phyloP scores from a whole-genome alignment of 2,888 invertebrate species.

The Calameuta idolon region DNA sequence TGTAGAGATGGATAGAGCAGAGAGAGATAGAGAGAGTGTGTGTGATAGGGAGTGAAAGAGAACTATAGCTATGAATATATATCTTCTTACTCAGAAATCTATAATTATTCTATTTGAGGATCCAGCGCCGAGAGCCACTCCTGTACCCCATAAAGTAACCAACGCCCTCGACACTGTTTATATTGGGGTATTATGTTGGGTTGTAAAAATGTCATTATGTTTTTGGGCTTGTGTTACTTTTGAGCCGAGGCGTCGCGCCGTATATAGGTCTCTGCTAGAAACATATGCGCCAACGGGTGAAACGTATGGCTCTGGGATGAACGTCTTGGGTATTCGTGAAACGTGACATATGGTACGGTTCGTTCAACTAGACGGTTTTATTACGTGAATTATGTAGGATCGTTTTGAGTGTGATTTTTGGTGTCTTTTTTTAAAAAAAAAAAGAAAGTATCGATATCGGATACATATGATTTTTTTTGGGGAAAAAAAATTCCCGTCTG shows the following conservation, averaged over 20 bases:
- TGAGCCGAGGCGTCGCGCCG: background rate
- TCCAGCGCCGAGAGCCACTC: conserved; percentile 2
- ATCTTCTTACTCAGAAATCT: background rate
- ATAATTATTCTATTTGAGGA: conserved; percentile 7
- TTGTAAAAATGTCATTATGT: conserved; percentile 4
- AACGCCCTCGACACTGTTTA: conserved; percentile 3
- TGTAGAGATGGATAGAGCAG: background rate
- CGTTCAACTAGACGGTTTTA: background rate
- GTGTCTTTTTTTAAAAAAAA: background rate
- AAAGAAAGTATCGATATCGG: background rate
- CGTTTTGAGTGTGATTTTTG: background rate
- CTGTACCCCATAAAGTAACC: conserved; percentile 1
- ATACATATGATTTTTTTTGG: background rate
- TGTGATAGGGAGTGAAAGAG: background rate
- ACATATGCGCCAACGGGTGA: background rate
- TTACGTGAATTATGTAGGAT: background rate
- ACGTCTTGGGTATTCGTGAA: background rate
- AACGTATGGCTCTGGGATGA: background rate
- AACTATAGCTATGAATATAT: background rate
- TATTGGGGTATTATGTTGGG: conserved; percentile 1
- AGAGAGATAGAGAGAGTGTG: background rate
- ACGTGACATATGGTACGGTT: background rate
- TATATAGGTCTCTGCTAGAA: background rate
- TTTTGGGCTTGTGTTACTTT: background rate
- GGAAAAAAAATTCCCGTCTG: background rate